These are phyloP conservation scores for Drosophila cardini DNA, from an alignment of 1,140 invertebrate species.

Conservation along the genomic window DNA sequence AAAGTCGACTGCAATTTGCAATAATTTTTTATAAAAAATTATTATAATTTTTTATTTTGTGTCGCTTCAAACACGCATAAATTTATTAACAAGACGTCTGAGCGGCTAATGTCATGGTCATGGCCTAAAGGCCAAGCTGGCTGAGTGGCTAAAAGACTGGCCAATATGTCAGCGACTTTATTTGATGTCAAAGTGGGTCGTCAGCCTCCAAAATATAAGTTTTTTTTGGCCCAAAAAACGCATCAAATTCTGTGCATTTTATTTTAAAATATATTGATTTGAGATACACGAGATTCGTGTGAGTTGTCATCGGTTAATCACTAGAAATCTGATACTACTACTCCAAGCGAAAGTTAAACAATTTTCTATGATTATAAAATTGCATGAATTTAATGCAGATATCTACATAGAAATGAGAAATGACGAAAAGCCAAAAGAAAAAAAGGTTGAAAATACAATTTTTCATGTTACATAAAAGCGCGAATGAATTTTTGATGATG, in stretches of 20 bases:
- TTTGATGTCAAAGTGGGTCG: constrained; percentile 1
- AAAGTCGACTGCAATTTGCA: constrained; percentile 32
- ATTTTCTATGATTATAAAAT: constrained; percentile 37
- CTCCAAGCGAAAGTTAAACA: constrained; percentile 63
- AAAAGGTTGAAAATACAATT: constrained; percentile 35
- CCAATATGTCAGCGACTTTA: constrained; percentile 35
- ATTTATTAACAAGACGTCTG: constrained; percentile 41
- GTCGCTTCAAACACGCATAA: constrained; percentile 58
- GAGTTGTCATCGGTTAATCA: constrained; percentile 32
- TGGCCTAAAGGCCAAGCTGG: constrained; percentile 42
- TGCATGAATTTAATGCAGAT: constrained; percentile 30
- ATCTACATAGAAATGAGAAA: constrained; percentile 71
- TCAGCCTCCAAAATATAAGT: not conserved
- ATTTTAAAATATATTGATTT: not conserved
- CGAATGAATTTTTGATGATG: constrained; percentile 61
- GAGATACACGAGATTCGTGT: constrained; percentile 33
- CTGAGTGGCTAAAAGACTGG: constrained; percentile 8
- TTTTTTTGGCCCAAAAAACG: not conserved
- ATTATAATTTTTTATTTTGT: constrained; percentile 40
- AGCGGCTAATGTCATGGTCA: constrained; percentile 65
- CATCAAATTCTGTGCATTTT: not conserved
- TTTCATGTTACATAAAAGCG: constrained; percentile 73
- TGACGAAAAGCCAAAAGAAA: constrained; percentile 34
- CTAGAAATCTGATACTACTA: constrained; percentile 24
- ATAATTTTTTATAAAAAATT: constrained; percentile 51